phyloP scores from a whole-genome alignment of 2,888 invertebrate genomes.

The Amiota minor region DNA sequence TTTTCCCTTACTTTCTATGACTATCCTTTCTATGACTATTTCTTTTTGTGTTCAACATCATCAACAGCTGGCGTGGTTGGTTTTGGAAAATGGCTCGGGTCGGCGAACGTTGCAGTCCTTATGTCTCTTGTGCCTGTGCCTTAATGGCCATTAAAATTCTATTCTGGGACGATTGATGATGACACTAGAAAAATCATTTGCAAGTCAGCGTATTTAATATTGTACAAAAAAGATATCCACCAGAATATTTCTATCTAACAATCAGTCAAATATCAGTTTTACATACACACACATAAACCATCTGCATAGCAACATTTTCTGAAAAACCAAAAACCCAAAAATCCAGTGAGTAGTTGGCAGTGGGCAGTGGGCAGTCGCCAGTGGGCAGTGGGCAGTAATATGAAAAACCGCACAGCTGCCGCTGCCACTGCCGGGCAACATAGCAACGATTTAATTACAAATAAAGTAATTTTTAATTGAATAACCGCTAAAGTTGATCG shows the following conservation, averaged over 20 bases:
- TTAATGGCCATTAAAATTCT: constrained; percentile 22
- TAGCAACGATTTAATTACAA: constrained; percentile 69
- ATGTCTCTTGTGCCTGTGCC: constrained; percentile 32
- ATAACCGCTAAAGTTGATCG: constrained; percentile 66
- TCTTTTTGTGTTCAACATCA: not conserved
- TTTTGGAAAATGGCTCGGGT: constrained; percentile 37
- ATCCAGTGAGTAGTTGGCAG: not conserved
- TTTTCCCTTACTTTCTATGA: not conserved
- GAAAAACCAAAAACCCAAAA: not conserved
- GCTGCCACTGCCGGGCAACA: constrained; percentile 22
- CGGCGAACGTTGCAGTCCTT: constrained; percentile 33
- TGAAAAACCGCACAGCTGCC: constrained; percentile 42
- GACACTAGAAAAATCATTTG: not conserved
- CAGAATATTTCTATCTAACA: constrained; percentile 13
- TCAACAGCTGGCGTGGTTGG: constrained; percentile 28
- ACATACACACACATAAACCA: not conserved
- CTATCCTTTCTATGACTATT: not conserved
- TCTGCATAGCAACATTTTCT: not conserved
- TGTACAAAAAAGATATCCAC: not conserved
- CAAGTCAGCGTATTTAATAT: not conserved
- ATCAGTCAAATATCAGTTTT: not conserved
- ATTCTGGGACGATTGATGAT: constrained; percentile 2
- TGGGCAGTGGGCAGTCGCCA: constrained; percentile 1
- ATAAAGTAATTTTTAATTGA: constrained; percentile 72
- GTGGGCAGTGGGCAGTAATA: not conserved